phyloP scores from a whole-genome alignment of 2,113 vertebrate genomes.

The Columba janthina region DNA sequence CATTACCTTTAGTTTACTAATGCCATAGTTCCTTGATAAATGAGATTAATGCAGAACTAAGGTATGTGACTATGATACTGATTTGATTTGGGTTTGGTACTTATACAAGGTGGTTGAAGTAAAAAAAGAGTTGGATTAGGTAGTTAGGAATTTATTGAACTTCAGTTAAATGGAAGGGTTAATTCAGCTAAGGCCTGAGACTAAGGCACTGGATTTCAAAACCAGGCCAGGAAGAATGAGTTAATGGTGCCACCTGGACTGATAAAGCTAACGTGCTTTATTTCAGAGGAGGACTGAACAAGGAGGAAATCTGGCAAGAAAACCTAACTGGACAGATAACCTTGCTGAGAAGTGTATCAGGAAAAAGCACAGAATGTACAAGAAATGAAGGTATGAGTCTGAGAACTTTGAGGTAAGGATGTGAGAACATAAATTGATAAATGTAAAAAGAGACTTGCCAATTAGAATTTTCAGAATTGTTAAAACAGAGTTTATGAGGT shows the following conservation, averaged over 20 bases:
- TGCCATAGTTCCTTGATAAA: background rate
- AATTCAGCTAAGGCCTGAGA: background rate
- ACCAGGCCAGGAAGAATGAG: background rate
- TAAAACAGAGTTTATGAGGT: background rate
- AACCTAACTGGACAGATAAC: background rate
- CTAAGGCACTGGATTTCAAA: background rate
- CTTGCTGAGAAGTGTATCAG: background rate
- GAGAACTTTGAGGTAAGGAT: background rate
- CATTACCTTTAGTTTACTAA: background rate
- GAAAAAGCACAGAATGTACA: background rate
- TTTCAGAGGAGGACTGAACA: background rate
- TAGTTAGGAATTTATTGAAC: background rate
- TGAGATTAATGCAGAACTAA: background rate
- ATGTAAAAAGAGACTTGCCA: background rate
- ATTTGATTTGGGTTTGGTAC: background rate
- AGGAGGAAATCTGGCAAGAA: background rate
- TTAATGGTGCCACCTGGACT: background rate
- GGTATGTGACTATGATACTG: fast-evolving
- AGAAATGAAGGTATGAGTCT: background rate
- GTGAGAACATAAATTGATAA: background rate
- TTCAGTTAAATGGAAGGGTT: background rate
- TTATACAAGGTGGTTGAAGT: background rate
- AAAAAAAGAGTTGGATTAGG: background rate
- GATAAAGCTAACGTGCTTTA: background rate
- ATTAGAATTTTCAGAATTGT: background rate